Conservation (phyloP, 2,113 vertebrate genomes). For the Tinamus guttatus region DNA sequence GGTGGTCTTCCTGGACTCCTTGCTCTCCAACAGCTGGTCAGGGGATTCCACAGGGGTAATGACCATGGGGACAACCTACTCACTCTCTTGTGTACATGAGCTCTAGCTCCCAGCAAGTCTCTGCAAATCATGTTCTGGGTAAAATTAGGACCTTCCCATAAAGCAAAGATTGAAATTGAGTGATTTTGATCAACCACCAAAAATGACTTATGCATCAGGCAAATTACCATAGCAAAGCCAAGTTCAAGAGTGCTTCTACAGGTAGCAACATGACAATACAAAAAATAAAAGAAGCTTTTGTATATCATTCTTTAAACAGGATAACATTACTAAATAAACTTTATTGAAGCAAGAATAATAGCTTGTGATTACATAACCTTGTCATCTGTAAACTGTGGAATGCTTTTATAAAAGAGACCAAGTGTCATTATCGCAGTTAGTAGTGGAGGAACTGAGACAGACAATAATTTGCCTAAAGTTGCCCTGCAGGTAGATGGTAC, state of each 20-base stretch:
- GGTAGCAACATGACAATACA: neutral
- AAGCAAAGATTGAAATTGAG: neutral
- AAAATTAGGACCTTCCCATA: neutral
- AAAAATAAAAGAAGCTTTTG: constrained; percentile 7
- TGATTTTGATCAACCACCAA: neutral
- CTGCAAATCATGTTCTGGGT: neutral
- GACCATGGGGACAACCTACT: rapidly evolving
- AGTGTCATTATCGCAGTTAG: neutral
- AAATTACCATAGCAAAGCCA: neutral
- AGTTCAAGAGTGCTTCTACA: neutral
- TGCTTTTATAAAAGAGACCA: neutral
- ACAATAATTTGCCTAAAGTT: constrained; percentile 61
- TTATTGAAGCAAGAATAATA: constrained; percentile 1
- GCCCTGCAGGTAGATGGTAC: neutral
- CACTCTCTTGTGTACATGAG: neutral
- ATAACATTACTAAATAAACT: neutral
- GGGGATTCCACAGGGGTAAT: neutral
- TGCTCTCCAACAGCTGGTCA: neutral
- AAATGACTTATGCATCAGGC: neutral
- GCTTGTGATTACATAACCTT: neutral
- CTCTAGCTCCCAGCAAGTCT: neutral
- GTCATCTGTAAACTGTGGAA: neutral
- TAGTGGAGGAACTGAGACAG: neutral
- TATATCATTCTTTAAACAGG: neutral
- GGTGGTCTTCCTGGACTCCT: neutral